phyloP scores from a whole-genome alignment of 2,888 invertebrate genomes.

The Matsumyia berberina region DNA sequence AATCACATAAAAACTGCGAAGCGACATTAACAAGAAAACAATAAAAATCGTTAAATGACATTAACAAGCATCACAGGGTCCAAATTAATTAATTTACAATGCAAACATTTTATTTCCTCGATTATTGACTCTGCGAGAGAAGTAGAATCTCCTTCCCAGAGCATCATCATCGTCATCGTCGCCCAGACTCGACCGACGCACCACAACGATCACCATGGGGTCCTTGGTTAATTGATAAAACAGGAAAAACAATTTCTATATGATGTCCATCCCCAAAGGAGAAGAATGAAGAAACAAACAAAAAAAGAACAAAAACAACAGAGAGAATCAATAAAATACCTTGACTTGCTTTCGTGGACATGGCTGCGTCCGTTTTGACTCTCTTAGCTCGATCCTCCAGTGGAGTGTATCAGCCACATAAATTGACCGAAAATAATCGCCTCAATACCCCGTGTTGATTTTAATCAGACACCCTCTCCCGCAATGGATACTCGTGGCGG shows the following conservation, averaged over 20 bases:
- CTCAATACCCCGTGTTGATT: slow-evolving; percentile 74
- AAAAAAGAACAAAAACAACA: slow-evolving; percentile 41
- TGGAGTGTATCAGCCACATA: slow-evolving; percentile 56
- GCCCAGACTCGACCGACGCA: slow-evolving; percentile 59
- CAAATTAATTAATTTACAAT: slow-evolving; percentile 77
- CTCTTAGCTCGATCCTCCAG: slow-evolving; percentile 25
- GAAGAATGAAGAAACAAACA: slow-evolving; percentile 21
- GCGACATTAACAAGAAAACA: slow-evolving; percentile 74
- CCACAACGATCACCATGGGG: slow-evolving; percentile 68
- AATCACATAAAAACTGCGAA: slow-evolving; percentile 69
- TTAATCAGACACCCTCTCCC: slow-evolving; percentile 71
- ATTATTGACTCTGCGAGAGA: slow-evolving; percentile 49
- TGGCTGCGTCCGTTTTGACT: neutral
- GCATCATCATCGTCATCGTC: slow-evolving; percentile 40
- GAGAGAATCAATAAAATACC: slow-evolving; percentile 64
- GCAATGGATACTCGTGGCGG: slow-evolving; percentile 37
- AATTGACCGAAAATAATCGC: slow-evolving; percentile 68
- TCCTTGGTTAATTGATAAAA: slow-evolving; percentile 76
- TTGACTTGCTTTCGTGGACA: slow-evolving; percentile 36
- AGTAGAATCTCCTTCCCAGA: slow-evolving; percentile 28
- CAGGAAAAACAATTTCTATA: slow-evolving; percentile 70
- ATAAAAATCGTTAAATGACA: slow-evolving; percentile 76
- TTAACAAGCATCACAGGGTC: slow-evolving; percentile 76
- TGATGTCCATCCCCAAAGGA: slow-evolving; percentile 41
- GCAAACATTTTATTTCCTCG: slow-evolving; percentile 75